These are phyloP conservation scores for Prolemur simus DNA, from an alignment of 2,113 vertebrate species.

Conservation along the genomic window DNA sequence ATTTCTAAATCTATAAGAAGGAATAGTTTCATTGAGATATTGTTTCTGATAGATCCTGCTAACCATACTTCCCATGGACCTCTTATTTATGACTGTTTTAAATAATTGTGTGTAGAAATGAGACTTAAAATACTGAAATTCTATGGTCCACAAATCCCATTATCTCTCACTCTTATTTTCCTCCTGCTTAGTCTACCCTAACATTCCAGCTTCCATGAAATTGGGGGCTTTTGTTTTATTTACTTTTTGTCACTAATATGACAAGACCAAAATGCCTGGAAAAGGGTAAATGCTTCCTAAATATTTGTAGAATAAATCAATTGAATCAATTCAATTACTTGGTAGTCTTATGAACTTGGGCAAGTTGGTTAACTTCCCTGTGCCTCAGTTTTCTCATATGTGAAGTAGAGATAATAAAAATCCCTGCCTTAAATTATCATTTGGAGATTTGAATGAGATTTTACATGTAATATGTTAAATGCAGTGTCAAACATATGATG, in stretches of 20 bases:
- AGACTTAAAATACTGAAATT: slow-evolving; percentile 1
- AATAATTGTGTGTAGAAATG: slow-evolving; percentile 23
- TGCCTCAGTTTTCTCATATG: not conserved
- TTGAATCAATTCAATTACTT: not conserved
- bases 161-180: not conserved
- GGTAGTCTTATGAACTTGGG: not conserved
- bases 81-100: not conserved
- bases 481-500: not conserved
- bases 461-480: not conserved
- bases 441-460: slow-evolving; percentile 20
- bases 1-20: not conserved
- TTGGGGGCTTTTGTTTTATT: not conserved
- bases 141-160: not conserved
- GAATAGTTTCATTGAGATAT: not conserved
- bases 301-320: not conserved
- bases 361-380: not conserved
- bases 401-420: not conserved
- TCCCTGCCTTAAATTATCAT: not conserved
- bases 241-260: not conserved
- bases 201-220: not conserved
- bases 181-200: not conserved
- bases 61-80: not conserved
- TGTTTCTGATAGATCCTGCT: not conserved
- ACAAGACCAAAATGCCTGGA: not conserved
- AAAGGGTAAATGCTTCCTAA: slow-evolving; percentile 4